A percentile compares a stretch with the other conserved stretches of the same genome.
phyloP scores from a whole-genome alignment of 2,888 invertebrate genomes.

The Campaea margaritaria region DNA sequence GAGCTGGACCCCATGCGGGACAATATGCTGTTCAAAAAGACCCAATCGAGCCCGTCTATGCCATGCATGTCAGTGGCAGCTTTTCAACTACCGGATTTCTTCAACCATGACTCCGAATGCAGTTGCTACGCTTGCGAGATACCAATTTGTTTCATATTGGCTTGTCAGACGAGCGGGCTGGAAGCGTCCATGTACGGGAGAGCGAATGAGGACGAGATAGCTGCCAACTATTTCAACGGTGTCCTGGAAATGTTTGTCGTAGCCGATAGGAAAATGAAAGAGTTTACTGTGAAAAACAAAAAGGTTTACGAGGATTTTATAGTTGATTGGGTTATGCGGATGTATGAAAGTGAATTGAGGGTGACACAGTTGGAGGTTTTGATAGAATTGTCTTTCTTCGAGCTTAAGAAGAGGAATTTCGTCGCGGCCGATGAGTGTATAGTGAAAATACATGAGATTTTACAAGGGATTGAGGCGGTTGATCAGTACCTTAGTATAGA shows the following conservation, averaged over 20 bases:
- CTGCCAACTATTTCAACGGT: constrained; percentile 68
- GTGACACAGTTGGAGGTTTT: constrained; percentile 55
- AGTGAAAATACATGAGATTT: constrained; percentile 62
- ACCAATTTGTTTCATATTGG: constrained; percentile 50
- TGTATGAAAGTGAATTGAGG: constrained; percentile 47
- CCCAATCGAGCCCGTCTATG: constrained; percentile 57
- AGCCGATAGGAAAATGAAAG: constrained; percentile 52
- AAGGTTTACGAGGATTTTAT: constrained; percentile 51
- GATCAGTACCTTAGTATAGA: constrained; percentile 60
- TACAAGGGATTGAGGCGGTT: constrained; percentile 44
- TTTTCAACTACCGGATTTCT: constrained; percentile 58
- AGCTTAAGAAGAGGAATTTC: constrained; percentile 53
- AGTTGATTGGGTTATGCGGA: constrained; percentile 46
- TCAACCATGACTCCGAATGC: constrained; percentile 56
- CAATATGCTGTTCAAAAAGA: constrained; percentile 49
- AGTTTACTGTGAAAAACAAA: constrained; percentile 34
- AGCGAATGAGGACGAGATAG: constrained; percentile 62
- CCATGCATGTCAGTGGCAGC: constrained; percentile 49
- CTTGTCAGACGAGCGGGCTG: constrained; percentile 51
- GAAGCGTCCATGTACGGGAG: constrained; percentile 68
- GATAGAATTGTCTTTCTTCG: constrained; percentile 64
- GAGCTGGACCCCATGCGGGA: constrained; percentile 69
- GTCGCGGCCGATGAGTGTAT: constrained; percentile 59
- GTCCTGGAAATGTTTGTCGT: constrained; percentile 47
- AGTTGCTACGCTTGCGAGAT: constrained; percentile 61